Conservation (phyloP, 1,140 invertebrate genomes). For the Pristionchus pacificus region DNA sequence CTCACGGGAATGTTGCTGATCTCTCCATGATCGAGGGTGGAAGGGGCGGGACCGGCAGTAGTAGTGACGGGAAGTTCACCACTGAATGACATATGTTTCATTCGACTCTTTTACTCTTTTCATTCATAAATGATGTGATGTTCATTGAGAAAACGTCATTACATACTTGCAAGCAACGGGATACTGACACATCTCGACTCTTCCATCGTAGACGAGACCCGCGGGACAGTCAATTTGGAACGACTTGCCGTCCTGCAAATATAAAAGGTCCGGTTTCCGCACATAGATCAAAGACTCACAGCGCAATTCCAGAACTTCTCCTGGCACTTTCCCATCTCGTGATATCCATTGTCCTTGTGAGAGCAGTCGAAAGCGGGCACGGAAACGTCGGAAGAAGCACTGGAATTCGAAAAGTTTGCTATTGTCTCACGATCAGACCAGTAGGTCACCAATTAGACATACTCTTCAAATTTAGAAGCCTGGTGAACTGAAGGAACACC, state of each 20-base stretch:
- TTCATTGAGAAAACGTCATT: background rate
- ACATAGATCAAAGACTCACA: background rate
- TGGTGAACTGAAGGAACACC: background rate
- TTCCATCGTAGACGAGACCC: constrained; percentile 7
- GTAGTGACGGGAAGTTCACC: background rate
- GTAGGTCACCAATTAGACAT: background rate
- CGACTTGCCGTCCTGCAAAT: background rate
- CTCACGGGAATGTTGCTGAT: constrained; percentile 2
- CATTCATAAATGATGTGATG: background rate
- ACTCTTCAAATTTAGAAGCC: background rate
- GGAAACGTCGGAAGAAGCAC: background rate
- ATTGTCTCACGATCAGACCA: background rate
- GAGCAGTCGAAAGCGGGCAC: background rate
- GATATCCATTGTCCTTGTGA: background rate
- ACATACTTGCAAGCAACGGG: constrained; percentile 1
- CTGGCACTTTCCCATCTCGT: background rate
- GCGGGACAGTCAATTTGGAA: background rate
- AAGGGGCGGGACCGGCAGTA: background rate
- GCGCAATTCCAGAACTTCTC: background rate
- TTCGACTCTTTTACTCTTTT: background rate
- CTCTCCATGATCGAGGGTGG: background rate
- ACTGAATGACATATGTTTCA: background rate
- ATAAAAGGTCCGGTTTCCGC: constrained; percentile 1
- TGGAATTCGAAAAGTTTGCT: background rate
- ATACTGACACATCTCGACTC: constrained; percentile 12